These are phyloP conservation scores for Muscicapa comitata DNA, from an alignment of 2,797 vertebrate species.

Conservation along the genomic window DNA sequence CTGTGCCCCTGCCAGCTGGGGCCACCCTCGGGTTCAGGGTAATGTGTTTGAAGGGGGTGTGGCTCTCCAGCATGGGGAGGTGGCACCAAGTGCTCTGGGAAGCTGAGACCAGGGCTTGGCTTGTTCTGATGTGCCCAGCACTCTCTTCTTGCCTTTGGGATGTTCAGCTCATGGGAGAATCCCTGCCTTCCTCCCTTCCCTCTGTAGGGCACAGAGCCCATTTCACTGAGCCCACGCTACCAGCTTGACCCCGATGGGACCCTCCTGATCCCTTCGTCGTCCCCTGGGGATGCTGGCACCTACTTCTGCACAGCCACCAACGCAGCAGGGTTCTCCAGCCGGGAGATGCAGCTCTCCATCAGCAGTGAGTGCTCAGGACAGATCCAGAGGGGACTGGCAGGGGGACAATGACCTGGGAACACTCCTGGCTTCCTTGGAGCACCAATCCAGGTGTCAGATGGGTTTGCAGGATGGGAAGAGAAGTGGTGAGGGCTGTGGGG, in stretches of 20 bases:
- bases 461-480: not conserved
- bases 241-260: constrained; percentile 71
- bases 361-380: constrained; percentile 80
- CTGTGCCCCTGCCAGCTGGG: not conserved
- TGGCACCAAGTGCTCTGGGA: not conserved
- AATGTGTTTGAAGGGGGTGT: fast-evolving
- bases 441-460: not conserved
- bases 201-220: constrained; percentile 76
- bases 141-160: not conserved
- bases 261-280: constrained; percentile 78
- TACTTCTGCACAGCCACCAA: constrained; percentile 90
- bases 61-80: not conserved
- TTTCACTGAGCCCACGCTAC: constrained; percentile 54
- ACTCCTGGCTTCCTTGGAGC: not conserved
- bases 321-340: constrained; percentile 82
- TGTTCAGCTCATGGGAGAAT: fast-evolving
- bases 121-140: not conserved
- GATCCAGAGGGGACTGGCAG: not conserved
- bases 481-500: not conserved
- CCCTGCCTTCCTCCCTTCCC: not conserved
- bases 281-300: constrained; percentile 76
- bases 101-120: fast-evolving
- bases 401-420: not conserved
- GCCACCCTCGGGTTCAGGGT: fast-evolving
- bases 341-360: constrained; percentile 85